Percentiles rank a stretch among this genome's conserved stretches.
These are phyloP conservation scores for Volucella zonaria DNA, from an alignment of 2,888 invertebrate species.

Conservation along the genomic window DNA sequence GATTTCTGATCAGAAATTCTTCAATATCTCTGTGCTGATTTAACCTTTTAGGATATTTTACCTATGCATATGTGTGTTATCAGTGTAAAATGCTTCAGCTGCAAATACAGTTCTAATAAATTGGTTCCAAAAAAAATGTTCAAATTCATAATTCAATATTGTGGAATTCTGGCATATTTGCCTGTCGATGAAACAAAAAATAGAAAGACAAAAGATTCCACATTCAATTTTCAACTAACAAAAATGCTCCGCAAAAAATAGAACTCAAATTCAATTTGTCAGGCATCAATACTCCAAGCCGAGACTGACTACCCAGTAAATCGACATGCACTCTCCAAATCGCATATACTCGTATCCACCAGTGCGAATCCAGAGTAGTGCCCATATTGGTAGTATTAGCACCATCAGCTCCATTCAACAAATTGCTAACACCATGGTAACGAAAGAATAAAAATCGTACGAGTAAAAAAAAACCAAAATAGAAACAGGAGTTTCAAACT, in stretches of 20 bases:
- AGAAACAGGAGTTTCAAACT: constrained; percentile 25
- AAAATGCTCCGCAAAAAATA: constrained; percentile 4
- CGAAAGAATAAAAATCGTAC: neutral
- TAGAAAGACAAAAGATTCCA: constrained; percentile 11
- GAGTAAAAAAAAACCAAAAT: constrained; percentile 24
- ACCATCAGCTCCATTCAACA: constrained; percentile 36
- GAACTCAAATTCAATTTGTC: constrained; percentile 58
- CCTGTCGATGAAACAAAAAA: constrained; percentile 21
- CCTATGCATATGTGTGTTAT: no score
- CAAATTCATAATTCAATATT: neutral
- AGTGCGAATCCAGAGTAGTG: constrained; percentile 27
- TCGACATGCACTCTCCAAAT: constrained; percentile 25
- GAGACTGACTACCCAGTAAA: constrained; percentile 18
- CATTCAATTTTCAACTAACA: constrained; percentile 28
- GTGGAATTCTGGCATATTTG: neutral
- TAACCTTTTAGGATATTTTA: no score
- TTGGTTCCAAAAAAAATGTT: neutral
- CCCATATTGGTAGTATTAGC: constrained; percentile 55
- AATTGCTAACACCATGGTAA: constrained; percentile 29
- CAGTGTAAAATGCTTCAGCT: no score
- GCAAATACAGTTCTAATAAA: no score
- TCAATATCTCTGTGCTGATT: no score
- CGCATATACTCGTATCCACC: constrained; percentile 1
- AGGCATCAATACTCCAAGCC: constrained; percentile 43
- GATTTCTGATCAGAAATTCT: no score